Evolutionary conservation across 2,113 vertebrate species (phyloP), one percentile per base, ranked within the genome.

Genomic region (Colaptes auratus): DNA sequence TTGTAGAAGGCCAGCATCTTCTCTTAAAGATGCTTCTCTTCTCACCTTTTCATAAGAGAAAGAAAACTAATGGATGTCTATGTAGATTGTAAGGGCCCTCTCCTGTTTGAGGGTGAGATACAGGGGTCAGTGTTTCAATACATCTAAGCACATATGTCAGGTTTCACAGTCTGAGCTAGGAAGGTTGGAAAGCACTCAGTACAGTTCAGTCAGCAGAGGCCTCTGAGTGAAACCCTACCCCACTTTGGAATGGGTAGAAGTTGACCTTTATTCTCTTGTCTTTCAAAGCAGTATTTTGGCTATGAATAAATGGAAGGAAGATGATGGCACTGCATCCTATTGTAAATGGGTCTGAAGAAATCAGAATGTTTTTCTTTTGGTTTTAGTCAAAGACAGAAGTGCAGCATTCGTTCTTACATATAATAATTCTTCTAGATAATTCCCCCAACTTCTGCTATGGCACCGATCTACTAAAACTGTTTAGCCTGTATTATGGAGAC

Each of bases 121-220:
- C 20, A 48, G 28, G 8, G 78, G 42, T 36, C 36, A 4, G 23
- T 17, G 15, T 58, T 89, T 71, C n/a, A 79, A 44, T 16, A 30
- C 5, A 3, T 14, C 31, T 33, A 39, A 61, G 31, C 16, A 74
- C 9, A 3, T 0, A 36, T 0, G 1, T 39, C 12, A 71, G 31
- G 19, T 58, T 42, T 21, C 58, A 16, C 31, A 25, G 35, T 19
- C 10, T 67, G 69, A 30, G 11, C 28, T 25, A 18, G 30, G 13
- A 89, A 50, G 18, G 4, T 2, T 60, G 24, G 39, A 82, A 84
- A 21, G 8, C 0, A 2, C 9, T 71, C 24, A 15, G 9, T 8
- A 46, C 16, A 24, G 3, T 30, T 81, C 35, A 58, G 30, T 31
- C 61, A 63, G 13, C 31, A 75, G 31, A 75, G 28, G 13, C 5